These are phyloP conservation scores for Drosophila meridionalis DNA, from an alignment of 2,888 invertebrate genomes.

Conservation along the genomic window DNA sequence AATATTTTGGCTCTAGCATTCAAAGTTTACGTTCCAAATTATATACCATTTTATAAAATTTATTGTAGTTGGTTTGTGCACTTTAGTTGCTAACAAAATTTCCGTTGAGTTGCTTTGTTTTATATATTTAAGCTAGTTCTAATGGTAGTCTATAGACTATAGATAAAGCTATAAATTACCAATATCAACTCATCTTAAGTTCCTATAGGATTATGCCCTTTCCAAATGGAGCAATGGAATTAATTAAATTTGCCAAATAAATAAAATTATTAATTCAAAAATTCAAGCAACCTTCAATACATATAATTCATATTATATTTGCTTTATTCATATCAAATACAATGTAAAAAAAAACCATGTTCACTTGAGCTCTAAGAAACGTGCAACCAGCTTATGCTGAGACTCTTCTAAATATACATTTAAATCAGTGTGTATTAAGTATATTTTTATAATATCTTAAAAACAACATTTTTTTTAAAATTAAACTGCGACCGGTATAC, in stretches of 20 bases:
- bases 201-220: neutral
- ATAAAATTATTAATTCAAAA: neutral
- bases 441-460: neutral
- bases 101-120: constrained; percentile 21
- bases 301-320: neutral
- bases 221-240: constrained; percentile 14
- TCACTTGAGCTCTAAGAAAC: no score
- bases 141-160: constrained; percentile 22
- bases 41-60: constrained; percentile 15
- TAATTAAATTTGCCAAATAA: neutral
- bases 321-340: neutral
- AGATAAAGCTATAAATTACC: constrained; percentile 12
- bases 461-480: neutral
- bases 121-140: constrained; percentile 15
- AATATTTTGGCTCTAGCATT: constrained; percentile 21
- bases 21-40: constrained; percentile 12
- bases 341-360: no score
- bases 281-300: neutral
- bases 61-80: constrained; percentile 61
- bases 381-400: no score
- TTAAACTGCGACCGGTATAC: neutral
- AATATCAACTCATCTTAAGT: neutral
- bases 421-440: neutral
- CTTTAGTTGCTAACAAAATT: constrained; percentile 47
- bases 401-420: neutral